Evolutionary conservation across 2,888 invertebrate species (phyloP).

Genomic region (Calameuta pallipes): DNA sequence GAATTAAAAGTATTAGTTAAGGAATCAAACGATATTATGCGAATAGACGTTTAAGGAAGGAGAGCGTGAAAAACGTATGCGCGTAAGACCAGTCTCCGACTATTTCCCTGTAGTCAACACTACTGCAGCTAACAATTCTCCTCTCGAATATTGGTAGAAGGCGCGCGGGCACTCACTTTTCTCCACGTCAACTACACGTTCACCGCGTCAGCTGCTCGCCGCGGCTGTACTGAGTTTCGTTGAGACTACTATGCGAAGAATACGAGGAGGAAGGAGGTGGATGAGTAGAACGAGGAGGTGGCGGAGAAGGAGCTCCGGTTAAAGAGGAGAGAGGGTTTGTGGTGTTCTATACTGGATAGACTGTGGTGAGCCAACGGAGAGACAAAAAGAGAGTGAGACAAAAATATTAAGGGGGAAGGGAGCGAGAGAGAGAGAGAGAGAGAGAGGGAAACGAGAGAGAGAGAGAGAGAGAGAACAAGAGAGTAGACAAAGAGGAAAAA

Average conservation of each 20-base stretch:
- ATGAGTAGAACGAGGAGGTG: conserved; percentile 7
- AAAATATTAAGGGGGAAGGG: conserved; percentile 33
- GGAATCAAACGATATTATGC: neutral
- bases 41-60: neutral
- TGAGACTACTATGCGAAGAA: conserved; percentile 22
- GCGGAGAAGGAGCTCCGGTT: conserved; percentile 4
- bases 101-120: neutral
- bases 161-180: conserved; percentile 3
- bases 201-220: conserved; percentile 61
- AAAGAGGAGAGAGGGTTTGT: neutral
- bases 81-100: neutral
- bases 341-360: neutral
- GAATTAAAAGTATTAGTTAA: neutral
- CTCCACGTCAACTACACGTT: conserved; percentile 16
- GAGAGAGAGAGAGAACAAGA: conserved; percentile 13
- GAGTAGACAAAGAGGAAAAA: conserved; percentile 20
- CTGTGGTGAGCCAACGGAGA: conserved; percentile 13
- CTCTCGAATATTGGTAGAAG: neutral
- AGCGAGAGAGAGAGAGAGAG: conserved; percentile 28
- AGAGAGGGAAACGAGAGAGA: conserved; percentile 20
- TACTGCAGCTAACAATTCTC: neutral
- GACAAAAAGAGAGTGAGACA: conserved; percentile 21
- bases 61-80: neutral
- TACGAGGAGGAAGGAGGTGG: conserved; percentile 15
- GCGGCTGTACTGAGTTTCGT: conserved; percentile 55